Evolutionary conservation across 2,888 invertebrate genomes (phyloP), one percentile per base, ranked within the genome.

Genomic region (Plebejus argus): DNA sequence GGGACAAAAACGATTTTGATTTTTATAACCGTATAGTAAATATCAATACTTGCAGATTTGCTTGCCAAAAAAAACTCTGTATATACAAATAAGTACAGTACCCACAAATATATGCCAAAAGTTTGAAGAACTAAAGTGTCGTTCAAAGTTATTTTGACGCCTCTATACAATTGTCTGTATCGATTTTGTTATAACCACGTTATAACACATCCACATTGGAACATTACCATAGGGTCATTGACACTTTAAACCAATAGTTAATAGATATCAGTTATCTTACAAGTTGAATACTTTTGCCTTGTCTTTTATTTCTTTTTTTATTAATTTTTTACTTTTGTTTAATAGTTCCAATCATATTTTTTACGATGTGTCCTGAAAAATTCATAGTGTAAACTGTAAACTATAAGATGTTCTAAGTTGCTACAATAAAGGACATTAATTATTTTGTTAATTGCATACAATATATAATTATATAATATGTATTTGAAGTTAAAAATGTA

Each of bases 261-360:
- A 23, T 23, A 23, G 23, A 61, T 23, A 20, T 20, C 8, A 45
- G 45, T 2, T 45, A 45, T 45, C 10, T 23, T 10, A 23, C 23
- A 61, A 23, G 20, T 58, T 58, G 0, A 23, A 61, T 61, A 20
- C 20, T 10, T 23, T 61, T 10, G 8, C 2, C 5, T 20, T 58
- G 7, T 58, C 20, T n/a, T n/a, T 56, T 56, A 56, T 6, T 53
- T 53, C 2, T 28, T 2, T 28, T 28, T 28, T 28, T 28, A n/a
- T n/a, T n/a, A n/a, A n/a, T n/a, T n/a, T n/a, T 12, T 80, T 80
- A 80, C 79, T 78, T 79, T 70, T 70, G 18, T 15, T 70, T 15
- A 1, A 1, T 70, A 28, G 6, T 39, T 39, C 1, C 6, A 39
- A 39, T 39, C 8, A 1, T n/a, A n/a, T n/a, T 6, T 39, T 39